A percentile compares a stretch with the other conserved stretches of the same genome.
Conservation (phyloP, 2,113 vertebrate species). For the Hydrolagus affinis region DNA sequence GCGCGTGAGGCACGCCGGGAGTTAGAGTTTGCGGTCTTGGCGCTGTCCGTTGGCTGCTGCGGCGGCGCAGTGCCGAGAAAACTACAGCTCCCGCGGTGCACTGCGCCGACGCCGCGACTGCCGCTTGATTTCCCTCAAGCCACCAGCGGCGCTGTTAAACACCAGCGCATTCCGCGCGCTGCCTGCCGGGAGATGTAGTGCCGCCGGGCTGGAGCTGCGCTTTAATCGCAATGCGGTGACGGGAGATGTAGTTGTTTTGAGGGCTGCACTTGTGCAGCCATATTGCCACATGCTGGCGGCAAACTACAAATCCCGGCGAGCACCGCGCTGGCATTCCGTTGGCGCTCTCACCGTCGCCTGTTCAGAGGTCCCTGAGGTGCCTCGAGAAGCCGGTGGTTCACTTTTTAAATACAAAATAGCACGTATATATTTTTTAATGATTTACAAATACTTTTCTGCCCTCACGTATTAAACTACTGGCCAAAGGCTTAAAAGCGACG, state of each 20-base stretch:
- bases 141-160: background rate
- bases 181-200: background rate
- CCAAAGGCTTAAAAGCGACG: too few species aligned
- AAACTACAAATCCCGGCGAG: background rate
- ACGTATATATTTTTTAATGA: too few species aligned
- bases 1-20: background rate
- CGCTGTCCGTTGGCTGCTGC: background rate
- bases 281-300: background rate
- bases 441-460: too few species aligned
- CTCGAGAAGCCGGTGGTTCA: background rate
- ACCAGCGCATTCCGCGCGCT: background rate
- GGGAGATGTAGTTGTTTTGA: background rate
- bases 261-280: too few species aligned
- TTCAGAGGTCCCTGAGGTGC: background rate
- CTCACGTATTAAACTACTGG: too few species aligned
- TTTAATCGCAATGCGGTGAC: background rate
- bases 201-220: background rate
- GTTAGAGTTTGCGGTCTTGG: background rate
- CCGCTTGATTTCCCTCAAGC: background rate
- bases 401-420: background rate
- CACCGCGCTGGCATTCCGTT: background rate
- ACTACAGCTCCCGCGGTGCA: background rate
- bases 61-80: background rate
- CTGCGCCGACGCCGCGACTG: background rate
- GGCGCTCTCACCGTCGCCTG: background rate